phyloP scores from a whole-genome alignment of 2,888 invertebrate species.

The Polyommatus icarus region DNA sequence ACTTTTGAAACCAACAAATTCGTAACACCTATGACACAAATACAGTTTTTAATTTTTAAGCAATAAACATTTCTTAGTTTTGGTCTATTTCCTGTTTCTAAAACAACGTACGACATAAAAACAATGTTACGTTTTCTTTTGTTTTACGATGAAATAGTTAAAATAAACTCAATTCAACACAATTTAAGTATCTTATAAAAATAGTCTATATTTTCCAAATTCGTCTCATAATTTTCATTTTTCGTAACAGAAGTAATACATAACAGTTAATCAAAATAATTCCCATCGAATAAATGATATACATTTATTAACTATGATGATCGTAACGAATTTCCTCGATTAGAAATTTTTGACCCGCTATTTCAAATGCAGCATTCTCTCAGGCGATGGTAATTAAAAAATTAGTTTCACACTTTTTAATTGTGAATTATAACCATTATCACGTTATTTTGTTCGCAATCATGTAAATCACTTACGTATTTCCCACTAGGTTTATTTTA shows the following conservation, averaged over 20 bases:
- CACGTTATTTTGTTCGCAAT: slow-evolving; percentile 14
- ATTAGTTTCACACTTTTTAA: slow-evolving; percentile 26
- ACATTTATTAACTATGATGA: slow-evolving; percentile 19
- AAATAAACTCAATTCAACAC: too few relatives aligned
- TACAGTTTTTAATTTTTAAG: too few relatives aligned
- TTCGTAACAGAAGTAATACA: not conserved
- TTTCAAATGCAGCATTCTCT: slow-evolving; percentile 29
- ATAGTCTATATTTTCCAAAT: not conserved
- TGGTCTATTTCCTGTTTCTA: too few relatives aligned
- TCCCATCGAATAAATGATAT: slow-evolving; percentile 15
- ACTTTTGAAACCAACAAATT: too few relatives aligned
- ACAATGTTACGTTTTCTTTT: too few relatives aligned
- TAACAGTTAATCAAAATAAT: not conserved
- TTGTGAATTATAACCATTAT: slow-evolving; percentile 13
- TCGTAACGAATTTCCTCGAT: slow-evolving; percentile 21
- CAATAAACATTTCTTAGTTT: too few relatives aligned
- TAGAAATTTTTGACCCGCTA: slow-evolving; percentile 29
- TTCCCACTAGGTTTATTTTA: not conserved
- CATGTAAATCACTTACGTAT: not conserved
- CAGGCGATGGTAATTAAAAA: slow-evolving; percentile 17
- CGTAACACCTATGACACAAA: too few relatives aligned
- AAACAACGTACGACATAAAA: too few relatives aligned
- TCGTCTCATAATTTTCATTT: not conserved
- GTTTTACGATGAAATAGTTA: too few relatives aligned
- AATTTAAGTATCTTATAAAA: too few relatives aligned